These are phyloP conservation scores for Bos javanicus DNA, from an alignment of 2,113 vertebrate genomes.

Conservation along the genomic window DNA sequence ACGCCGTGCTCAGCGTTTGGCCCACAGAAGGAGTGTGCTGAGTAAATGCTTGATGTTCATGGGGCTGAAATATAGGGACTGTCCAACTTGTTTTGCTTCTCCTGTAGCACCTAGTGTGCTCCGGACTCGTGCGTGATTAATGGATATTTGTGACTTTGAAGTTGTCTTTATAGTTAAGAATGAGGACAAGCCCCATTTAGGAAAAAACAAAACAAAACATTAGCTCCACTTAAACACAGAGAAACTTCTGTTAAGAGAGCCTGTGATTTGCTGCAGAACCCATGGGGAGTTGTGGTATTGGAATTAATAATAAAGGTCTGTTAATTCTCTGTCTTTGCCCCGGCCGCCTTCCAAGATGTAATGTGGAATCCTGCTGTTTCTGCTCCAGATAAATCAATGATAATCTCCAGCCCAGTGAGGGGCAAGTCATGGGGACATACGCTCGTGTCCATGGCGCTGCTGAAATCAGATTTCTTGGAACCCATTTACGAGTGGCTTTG, in stretches of 20 bases:
- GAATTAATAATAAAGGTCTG: constrained; percentile 60
- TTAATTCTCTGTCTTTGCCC: constrained; percentile 36
- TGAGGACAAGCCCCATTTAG: not conserved
- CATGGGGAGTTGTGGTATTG: not conserved
- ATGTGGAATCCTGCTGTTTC: constrained; percentile 43
- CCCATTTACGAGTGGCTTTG: not conserved
- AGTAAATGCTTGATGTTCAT: not conserved
- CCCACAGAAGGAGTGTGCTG: not conserved
- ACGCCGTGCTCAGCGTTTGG: no score
- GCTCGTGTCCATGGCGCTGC: not conserved
- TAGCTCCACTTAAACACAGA: constrained; percentile 20
- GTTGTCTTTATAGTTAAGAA: not conserved
- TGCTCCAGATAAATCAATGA: constrained; percentile 60
- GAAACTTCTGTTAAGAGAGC: constrained; percentile 24
- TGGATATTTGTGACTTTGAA: not conserved
- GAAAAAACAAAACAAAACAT: not conserved
- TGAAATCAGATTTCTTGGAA: constrained; percentile 55
- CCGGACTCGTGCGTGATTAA: not conserved
- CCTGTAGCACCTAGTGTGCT: not conserved
- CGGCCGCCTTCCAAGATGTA: constrained; percentile 43
- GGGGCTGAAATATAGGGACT: not conserved
- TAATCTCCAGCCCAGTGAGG: constrained; percentile 52
- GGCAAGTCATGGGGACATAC: not conserved
- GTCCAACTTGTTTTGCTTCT: not conserved
- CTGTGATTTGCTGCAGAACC: not conserved